Conservation (phyloP, 1,140 invertebrate species). For the Chrysopa pallens region DNA sequence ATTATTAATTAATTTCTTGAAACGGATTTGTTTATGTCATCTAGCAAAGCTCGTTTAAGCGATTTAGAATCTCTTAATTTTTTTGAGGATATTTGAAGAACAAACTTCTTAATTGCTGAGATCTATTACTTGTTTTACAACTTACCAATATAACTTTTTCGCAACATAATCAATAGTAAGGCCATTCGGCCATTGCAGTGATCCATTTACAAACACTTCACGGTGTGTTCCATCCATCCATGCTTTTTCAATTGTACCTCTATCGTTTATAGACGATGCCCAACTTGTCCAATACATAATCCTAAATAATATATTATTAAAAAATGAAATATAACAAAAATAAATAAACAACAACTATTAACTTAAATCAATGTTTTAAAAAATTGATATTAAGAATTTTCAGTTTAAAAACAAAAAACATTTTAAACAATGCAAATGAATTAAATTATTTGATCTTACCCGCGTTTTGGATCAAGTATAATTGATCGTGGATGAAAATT, state of each 20-base stretch:
- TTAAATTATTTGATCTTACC: constrained; percentile 20
- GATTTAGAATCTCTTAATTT: too few species aligned
- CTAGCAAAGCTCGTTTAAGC: too few species aligned
- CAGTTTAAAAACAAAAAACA: not conserved
- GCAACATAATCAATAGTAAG: constrained; percentile 65
- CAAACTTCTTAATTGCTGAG: too few species aligned
- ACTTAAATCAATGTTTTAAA: too few species aligned
- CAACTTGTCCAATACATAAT: constrained; percentile 69
- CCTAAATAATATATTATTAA: constrained; percentile 14
- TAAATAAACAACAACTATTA: too few species aligned
- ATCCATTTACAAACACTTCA: constrained; percentile 26
- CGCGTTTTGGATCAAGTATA: constrained; percentile 43
- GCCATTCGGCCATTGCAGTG: constrained; percentile 71
- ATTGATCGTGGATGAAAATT: constrained; percentile 42
- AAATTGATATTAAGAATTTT: too few species aligned
- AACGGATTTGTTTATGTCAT: too few species aligned
- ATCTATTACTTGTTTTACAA: too few species aligned
- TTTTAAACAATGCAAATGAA: not conserved
- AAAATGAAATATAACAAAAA: too few species aligned
- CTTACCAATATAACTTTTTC: constrained; percentile 49
- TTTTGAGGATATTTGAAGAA: too few species aligned
- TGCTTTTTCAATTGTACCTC: constrained; percentile 41
- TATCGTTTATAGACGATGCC: constrained; percentile 31
- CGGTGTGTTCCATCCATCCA: constrained; percentile 65
- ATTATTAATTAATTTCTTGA: too few species aligned